These are phyloP conservation scores for Phyllotreta striolata DNA, from an alignment of 2,888 invertebrate species.

Conservation along the genomic window DNA sequence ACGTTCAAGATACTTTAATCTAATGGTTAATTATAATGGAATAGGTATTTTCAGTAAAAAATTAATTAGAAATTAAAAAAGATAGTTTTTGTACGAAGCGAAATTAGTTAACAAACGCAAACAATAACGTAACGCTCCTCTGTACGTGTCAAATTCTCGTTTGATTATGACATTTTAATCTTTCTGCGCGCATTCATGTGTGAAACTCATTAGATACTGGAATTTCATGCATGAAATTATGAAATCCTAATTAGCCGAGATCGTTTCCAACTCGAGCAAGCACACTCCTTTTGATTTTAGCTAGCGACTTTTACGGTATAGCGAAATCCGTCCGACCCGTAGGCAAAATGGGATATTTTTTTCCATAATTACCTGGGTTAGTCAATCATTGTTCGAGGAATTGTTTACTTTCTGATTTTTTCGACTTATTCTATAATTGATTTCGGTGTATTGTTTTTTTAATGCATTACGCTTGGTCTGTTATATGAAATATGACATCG, in stretches of 20 bases:
- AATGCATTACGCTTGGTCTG: too few relatives aligned
- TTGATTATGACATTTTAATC: slow-evolving; percentile 16
- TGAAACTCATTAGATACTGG: slow-evolving; percentile 18
- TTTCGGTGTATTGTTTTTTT: too few relatives aligned
- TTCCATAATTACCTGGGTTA: neutral
- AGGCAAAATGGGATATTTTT: too few relatives aligned
- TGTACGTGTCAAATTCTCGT: slow-evolving; percentile 9
- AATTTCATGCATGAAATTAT: slow-evolving; percentile 22
- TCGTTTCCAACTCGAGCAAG: slow-evolving; percentile 12
- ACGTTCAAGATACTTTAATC: too few relatives aligned
- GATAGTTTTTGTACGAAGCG: neutral
- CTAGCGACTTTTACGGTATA: slow-evolving; percentile 4
- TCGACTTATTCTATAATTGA: too few relatives aligned
- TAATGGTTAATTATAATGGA: too few relatives aligned
- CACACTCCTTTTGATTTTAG: slow-evolving; percentile 22
- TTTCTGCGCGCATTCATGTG: slow-evolving; percentile 12
- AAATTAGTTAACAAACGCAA: too few relatives aligned
- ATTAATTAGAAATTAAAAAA: neutral
- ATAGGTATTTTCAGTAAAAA: neutral
- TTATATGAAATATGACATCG: too few relatives aligned
- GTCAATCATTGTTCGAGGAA: too few relatives aligned
- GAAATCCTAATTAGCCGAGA: slow-evolving; percentile 17
- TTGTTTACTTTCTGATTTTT: too few relatives aligned
- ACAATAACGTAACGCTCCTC: neutral
- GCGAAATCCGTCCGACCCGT: neutral